phyloP scores from a whole-genome alignment of 2,113 vertebrate genomes.

The Rissa tridactyla region DNA sequence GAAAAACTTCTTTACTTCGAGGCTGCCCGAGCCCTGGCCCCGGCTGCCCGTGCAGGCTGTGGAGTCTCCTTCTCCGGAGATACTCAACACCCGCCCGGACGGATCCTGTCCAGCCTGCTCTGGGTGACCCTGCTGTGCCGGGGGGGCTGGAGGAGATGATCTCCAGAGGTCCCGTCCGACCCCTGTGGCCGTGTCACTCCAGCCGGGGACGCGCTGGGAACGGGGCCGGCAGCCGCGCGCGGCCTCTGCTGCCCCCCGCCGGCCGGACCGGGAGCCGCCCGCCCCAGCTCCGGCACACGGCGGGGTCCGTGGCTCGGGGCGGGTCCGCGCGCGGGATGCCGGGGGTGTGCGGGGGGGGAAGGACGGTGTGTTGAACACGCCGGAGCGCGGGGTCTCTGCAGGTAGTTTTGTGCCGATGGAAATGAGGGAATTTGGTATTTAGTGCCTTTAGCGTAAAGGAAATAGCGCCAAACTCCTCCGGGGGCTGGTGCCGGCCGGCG shows the following conservation, averaged over 20 bases:
- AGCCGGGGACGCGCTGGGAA: not conserved
- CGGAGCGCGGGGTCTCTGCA: too few relatives aligned
- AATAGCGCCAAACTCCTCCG: rapidly evolving
- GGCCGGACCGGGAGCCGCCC: not conserved
- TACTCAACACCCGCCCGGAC: not conserved
- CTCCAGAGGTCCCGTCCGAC: not conserved
- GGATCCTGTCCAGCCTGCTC: not conserved
- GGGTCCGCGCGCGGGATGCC: too few relatives aligned
- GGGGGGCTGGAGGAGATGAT: not conserved
- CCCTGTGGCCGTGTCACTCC: not conserved
- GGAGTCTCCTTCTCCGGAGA: not conserved
- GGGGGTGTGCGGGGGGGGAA: too few relatives aligned
- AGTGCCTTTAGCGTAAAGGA: not conserved
- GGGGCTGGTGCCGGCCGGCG: rapidly evolving
- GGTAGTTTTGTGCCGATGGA: too few relatives aligned
- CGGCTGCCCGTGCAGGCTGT: not conserved
- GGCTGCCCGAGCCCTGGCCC: not conserved
- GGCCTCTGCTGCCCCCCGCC: not conserved
- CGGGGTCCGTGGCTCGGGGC: not conserved
- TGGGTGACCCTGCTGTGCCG: not conserved
- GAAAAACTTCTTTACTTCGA: not conserved
- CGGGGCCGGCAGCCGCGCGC: not conserved
- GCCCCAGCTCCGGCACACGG: not conserved
- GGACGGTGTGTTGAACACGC: too few relatives aligned
- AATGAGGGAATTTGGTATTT: not conserved